Conservation (phyloP, 2,113 vertebrate genomes). For the Spilogale gracilis region DNA sequence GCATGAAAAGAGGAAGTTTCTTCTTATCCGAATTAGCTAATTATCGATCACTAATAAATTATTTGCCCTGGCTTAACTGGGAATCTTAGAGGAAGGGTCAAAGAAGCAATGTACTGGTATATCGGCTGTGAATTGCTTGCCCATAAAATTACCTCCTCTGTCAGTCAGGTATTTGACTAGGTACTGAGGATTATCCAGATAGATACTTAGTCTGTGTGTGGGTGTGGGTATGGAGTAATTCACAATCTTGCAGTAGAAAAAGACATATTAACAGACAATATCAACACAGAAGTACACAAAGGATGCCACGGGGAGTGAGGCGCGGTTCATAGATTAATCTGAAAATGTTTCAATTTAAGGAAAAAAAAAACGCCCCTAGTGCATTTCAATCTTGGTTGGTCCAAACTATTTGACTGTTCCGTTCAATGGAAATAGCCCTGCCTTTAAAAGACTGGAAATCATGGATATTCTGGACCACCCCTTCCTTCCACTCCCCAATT, state of each 20-base stretch:
- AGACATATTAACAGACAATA: neutral
- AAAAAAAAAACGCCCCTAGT: neutral
- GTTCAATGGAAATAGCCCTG: neutral
- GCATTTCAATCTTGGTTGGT: neutral
- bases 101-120: too few species aligned
- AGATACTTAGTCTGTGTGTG: neutral
- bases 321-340: neutral
- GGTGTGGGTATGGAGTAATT: rapidly evolving
- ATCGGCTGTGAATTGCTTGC: neutral
- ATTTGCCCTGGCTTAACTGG: neutral
- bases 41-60: neutral
- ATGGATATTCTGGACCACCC: neutral
- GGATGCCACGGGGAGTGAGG: neutral
- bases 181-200: neutral
- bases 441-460: conserved; percentile 23
- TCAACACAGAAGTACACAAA: neutral
- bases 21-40: neutral
- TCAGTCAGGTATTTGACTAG: neutral
- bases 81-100: neutral
- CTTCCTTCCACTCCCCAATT: neutral
- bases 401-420: neutral
- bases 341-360: neutral
- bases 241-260: neutral
- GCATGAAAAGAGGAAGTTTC: neutral
- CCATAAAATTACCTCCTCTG: neutral